phyloP scores from a whole-genome alignment of 2,797 vertebrate genomes.

The Microtus californicus region DNA sequence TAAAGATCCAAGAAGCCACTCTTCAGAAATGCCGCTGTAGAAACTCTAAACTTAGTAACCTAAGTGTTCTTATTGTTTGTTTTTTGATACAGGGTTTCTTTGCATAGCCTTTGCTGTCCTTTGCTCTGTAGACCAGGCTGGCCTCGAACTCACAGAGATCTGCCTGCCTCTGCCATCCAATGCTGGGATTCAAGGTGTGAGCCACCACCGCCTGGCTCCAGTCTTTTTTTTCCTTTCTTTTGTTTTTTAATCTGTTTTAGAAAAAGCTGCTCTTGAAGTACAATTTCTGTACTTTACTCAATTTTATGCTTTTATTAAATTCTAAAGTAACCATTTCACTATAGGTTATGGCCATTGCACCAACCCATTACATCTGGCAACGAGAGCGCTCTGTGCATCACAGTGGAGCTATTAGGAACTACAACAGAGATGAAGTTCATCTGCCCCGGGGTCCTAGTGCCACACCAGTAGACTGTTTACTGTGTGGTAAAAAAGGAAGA shows the following conservation, averaged over 20 bases:
- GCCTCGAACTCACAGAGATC: neutral
- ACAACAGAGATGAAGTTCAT: slow-evolving; percentile 77
- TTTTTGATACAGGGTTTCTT: neutral
- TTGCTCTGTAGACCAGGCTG: neutral
- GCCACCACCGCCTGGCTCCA: neutral
- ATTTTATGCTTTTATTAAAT: slow-evolving; percentile 51
- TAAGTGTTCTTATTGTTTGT: too few relatives aligned
- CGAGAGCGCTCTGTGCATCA: slow-evolving; percentile 92
- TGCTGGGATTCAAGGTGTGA: neutral
- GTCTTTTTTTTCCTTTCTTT: neutral
- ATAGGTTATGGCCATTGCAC: slow-evolving; percentile 97
- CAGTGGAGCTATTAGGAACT: slow-evolving; percentile 92
- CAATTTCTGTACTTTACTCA: slow-evolving; percentile 62
- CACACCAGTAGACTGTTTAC: slow-evolving; percentile 88
- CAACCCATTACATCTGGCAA: slow-evolving; percentile 94
- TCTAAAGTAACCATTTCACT: slow-evolving; percentile 67
- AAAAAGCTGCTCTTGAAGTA: slow-evolving; percentile 46
- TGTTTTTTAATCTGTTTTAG: slow-evolving; percentile 21
- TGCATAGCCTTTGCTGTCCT: neutral
- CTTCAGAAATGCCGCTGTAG: slow-evolving; percentile 3
- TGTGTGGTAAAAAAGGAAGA: slow-evolving; percentile 87
- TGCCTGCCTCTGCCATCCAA: neutral
- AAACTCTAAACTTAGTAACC: too few relatives aligned
- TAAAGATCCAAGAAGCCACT: slow-evolving; percentile 49
- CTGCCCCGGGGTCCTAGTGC: slow-evolving; percentile 91